Evolutionary conservation across 2,888 invertebrate genomes (phyloP), one percentile per base, ranked within the genome.

Genomic region (Xestia rhomboidea): DNA sequence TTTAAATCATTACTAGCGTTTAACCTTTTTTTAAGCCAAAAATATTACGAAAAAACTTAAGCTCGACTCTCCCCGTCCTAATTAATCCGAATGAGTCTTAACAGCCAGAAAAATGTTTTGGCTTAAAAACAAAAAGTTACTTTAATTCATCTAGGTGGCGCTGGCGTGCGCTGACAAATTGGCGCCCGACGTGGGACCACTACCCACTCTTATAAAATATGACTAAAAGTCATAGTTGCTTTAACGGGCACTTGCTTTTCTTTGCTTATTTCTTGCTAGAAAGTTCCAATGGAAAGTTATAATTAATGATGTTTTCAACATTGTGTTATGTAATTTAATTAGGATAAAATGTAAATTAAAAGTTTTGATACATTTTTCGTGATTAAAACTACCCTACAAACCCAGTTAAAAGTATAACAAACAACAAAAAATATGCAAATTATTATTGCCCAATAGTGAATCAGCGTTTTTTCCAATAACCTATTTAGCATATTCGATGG

Each of bases 131-230:
- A 72, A 77, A 82, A 87, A 79, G 74, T 69, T 73, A 73, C 82
- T 85, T 85, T 76, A 85, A 87, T 87, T 87, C 71, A 85, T 85
- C 75, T 82, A 41, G 72, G 72, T 75, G 70, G 75, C 54, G 67
- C 30, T 74, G 63, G 69, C 63, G 62, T 62, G 75, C 30, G 34
- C 79, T 82, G 85, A 86, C 82, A 82, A 84, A 88, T 79, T 85
- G 88, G 81, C 83, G 79, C 84, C 87, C 88, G 79, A 68, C 80
- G 66, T 82, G 88, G 85, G 69, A 86, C 76, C 68, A 63, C 77
- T 54, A 67, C 44, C 73, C 64, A 34, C 68, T 76, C 67, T 76
- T 30, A 54, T 75, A 71, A 81, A 84, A 82, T 82, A 82, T 77
- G 68, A 70, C 68, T 76, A 54, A 8, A 73, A 70, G 68, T 86